Percentiles rank a stretch among this genome's conserved stretches.
Conservation (phyloP, 2,888 invertebrate species). For the Xanthia togata region DNA sequence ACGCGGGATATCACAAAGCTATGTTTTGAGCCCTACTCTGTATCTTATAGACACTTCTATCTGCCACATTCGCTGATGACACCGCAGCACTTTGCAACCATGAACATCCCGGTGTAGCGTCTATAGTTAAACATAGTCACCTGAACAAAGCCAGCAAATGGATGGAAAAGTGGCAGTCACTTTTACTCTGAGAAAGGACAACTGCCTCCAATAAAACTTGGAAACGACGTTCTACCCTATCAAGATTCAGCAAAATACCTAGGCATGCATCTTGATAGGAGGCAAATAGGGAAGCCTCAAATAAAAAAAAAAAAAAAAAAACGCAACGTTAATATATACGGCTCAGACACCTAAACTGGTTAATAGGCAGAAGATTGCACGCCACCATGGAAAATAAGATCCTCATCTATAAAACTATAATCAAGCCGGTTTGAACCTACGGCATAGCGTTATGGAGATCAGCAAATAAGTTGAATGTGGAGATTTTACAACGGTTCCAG, state of each 20-base stretch:
- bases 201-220: too few species aligned
- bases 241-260: too few species aligned
- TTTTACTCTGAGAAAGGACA: too few species aligned
- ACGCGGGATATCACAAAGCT: conserved; percentile 53
- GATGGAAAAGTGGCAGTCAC: too few species aligned
- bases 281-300: neutral
- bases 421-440: neutral
- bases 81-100: too few species aligned
- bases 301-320: neutral
- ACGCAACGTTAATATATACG: neutral
- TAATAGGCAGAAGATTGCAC: neutral
- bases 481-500: neutral
- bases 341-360: neutral
- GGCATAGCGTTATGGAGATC: neutral
- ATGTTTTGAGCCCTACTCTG: conserved; percentile 39
- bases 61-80: neutral
- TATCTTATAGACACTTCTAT: conserved; percentile 39
- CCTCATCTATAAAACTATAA: neutral
- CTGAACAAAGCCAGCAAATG: too few species aligned
- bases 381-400: conserved; percentile 2
- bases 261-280: neutral
- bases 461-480: neutral
- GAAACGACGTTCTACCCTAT: too few species aligned
- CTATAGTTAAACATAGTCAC: too few species aligned
- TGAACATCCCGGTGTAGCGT: too few species aligned